Base-by-base conservation (phyloP, 2,113 vertebrate genomes). In the Chaenocephalus aceratus region DNA sequence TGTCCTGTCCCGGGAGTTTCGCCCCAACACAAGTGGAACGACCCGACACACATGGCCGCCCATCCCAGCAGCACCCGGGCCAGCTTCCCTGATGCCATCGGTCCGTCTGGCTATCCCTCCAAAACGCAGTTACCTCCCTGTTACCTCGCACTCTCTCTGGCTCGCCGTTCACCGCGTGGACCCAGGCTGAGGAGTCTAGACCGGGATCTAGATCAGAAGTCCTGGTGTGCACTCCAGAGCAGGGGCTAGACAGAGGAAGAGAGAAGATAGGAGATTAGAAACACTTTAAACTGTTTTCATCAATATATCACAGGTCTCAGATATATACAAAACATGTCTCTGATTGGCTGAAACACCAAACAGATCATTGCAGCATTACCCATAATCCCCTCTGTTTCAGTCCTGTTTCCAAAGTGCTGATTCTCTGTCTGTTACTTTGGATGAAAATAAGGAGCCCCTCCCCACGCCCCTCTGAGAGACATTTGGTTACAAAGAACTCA, bases 11-110 rank as follows among this genome's bases (percentile, higher is more conserved):
- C 94, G 18, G 86, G 5, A 41, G 36, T 94, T 77, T 94, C 95
- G 57, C 77, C 91, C 41, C 80, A 86, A 9, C 92, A 91, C 18
- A 81, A 87, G 0, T 93, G 84, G 71, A 83, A 75, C 1, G 83
- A 59, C 57, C 91, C 14, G 0, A 92, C 93, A 45, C 93, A 94
- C 62, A 96, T 75, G 0, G 92, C 94, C 8, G 61, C 83, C 92
- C 95, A 99, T 89, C 93, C 96, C 91, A 99, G 96, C 93, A 98
- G 88, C 88, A 96, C 93, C 90, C 73, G 92, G 91, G 94, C 93
- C 86, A 95, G 91, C 90, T 94, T 94, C 66, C 73, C 80, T 4
- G 67, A 68, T 92, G 93, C 96, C 96, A 96, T 96, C 88, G 89
- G 93, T 89, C 65, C 14, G 59, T 75, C 77, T 80, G 80, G 77